Evolutionary conservation across 1,140 invertebrate species (phyloP).

Genomic region (Camponotus floridanus): DNA sequence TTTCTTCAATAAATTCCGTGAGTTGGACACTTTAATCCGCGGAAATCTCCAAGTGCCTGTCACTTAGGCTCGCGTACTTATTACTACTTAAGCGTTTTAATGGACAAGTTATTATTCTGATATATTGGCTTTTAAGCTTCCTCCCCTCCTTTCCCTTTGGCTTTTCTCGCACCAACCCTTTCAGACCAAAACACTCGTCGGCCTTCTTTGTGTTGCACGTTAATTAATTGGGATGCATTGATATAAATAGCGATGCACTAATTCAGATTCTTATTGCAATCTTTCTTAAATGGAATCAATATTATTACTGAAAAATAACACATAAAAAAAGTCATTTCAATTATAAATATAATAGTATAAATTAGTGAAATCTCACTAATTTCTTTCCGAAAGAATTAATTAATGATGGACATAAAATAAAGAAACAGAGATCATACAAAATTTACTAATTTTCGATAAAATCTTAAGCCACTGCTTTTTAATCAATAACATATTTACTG

Average conservation of each 20-base stretch:
- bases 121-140: slow-evolving; percentile 81
- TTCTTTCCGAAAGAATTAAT: too few relatives aligned
- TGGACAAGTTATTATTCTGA: slow-evolving; percentile 85
- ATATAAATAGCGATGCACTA: not conserved
- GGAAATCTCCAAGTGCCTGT: slow-evolving; percentile 81
- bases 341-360: too few relatives aligned
- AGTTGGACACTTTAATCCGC: slow-evolving; percentile 85
- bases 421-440: too few relatives aligned
- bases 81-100: slow-evolving; percentile 84
- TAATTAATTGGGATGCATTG: slow-evolving; percentile 62
- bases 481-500: too few relatives aligned
- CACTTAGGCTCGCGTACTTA: slow-evolving; percentile 83
- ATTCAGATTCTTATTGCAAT: not conserved
- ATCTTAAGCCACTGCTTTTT: too few relatives aligned
- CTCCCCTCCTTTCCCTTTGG: not conserved
- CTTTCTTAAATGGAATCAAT: too few relatives aligned
- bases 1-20: slow-evolving; percentile 79
- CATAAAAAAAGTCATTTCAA: too few relatives aligned
- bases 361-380: too few relatives aligned
- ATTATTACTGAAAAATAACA: too few relatives aligned
- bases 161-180: slow-evolving; percentile 19
- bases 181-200: slow-evolving; percentile 57
- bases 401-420: too few relatives aligned
- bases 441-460: too few relatives aligned
- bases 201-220: slow-evolving; percentile 45